phyloP scores from a whole-genome alignment of 1,140 invertebrate species.

The Drosophila persimilis region DNA sequence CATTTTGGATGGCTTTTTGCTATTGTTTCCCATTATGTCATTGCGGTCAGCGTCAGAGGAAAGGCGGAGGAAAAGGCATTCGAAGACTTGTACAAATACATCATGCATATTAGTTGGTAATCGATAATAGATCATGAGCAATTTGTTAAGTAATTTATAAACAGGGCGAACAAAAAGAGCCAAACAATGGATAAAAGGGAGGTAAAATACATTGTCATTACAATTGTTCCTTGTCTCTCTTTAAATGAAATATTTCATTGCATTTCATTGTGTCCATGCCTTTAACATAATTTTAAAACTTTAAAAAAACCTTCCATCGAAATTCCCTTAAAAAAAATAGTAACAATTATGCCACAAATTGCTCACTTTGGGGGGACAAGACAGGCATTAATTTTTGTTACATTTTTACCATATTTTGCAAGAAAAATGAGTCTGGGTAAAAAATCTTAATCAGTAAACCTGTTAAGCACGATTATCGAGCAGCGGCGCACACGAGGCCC shows the following conservation, averaged over 20 bases:
- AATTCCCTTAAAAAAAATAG: neutral
- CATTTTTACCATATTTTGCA: slow-evolving; percentile 59
- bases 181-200: neutral
- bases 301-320: too few relatives aligned
- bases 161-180: neutral
- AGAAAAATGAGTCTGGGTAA: slow-evolving; percentile 36
- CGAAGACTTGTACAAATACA: slow-evolving; percentile 12
- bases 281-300: too few relatives aligned
- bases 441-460: slow-evolving; percentile 66
- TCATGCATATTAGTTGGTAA: slow-evolving; percentile 35
- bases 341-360: neutral
- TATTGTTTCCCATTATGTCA: slow-evolving; percentile 64
- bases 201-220: too few relatives aligned
- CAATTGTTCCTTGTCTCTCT: too few relatives aligned
- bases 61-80: slow-evolving; percentile 23
- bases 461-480: slow-evolving; percentile 59
- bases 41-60: slow-evolving; percentile 39
- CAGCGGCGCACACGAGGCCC: slow-evolving; percentile 16
- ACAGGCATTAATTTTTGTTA: slow-evolving; percentile 24
- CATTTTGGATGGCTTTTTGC: slow-evolving; percentile 60
- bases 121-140: slow-evolving; percentile 43
- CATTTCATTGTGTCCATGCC: too few relatives aligned
- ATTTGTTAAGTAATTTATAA: slow-evolving; percentile 34
- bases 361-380: slow-evolving; percentile 10
- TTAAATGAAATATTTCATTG: too few relatives aligned